Conservation (phyloP, 1,140 invertebrate species). For the Papilio dardanus region DNA sequence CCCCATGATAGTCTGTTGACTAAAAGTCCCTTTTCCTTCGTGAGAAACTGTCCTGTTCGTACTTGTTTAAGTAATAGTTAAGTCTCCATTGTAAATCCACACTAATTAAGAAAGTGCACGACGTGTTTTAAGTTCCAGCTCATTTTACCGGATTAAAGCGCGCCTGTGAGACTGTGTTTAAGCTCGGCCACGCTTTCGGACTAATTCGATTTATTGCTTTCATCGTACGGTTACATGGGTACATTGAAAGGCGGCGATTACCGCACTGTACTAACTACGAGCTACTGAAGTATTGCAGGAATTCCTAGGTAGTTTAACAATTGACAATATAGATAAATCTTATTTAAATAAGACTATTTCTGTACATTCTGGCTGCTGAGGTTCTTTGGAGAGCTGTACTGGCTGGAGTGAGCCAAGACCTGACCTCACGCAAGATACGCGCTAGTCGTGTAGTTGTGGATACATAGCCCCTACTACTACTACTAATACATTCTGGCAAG, state of each 20-base stretch:
- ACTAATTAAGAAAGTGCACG: slow-evolving; percentile 8
- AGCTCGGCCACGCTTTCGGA: slow-evolving; percentile 42
- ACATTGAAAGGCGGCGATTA: not conserved
- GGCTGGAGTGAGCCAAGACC: too few relatives aligned
- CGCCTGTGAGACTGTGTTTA: slow-evolving; percentile 28
- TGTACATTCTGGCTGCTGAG: not conserved
- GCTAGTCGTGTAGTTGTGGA: too few relatives aligned
- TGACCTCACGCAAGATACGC: too few relatives aligned
- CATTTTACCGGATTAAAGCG: slow-evolving; percentile 20
- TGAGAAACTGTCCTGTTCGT: too few relatives aligned
- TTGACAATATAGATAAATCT: not conserved
- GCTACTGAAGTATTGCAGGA: not conserved
- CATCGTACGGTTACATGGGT: slow-evolving; percentile 20
- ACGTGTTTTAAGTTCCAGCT: not conserved
- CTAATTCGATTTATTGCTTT: slow-evolving; percentile 41
- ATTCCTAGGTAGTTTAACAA: not conserved
- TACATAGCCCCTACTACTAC: too few relatives aligned
- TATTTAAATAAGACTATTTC: not conserved
- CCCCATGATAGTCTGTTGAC: too few relatives aligned
- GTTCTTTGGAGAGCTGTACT: too few relatives aligned
- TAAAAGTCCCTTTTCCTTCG: too few relatives aligned
- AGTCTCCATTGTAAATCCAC: not conserved
- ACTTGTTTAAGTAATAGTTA: not conserved
- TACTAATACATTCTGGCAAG: too few relatives aligned
- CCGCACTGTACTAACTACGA: not conserved